A percentile compares a stretch with the other conserved stretches of the same genome.
phyloP scores from a whole-genome alignment of 2,888 invertebrate species.

The Adineta ricciae region DNA sequence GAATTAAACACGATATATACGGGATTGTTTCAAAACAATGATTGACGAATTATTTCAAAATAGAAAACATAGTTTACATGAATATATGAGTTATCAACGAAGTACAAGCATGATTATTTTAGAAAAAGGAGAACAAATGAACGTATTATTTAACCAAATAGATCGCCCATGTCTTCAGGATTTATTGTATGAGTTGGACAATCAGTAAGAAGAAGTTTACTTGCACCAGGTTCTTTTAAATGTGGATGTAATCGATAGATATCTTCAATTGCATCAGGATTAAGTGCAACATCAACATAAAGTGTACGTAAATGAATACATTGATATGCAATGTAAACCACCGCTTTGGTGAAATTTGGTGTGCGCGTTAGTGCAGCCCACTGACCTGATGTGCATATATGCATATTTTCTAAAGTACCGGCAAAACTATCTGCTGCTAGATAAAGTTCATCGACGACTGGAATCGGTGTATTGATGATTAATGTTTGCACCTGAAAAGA shows the following conservation, averaged over 20 bases:
- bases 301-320: not conserved
- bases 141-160: not conserved
- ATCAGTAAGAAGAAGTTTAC: not conserved
- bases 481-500: conserved; percentile 16
- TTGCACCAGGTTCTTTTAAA: not conserved
- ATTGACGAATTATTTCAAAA: too few species aligned
- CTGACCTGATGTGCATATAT: not conserved
- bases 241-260: not conserved
- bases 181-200: not conserved
- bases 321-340: not conserved
- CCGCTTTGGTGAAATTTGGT: not conserved
- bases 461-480: not conserved
- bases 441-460: not conserved
- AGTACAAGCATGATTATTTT: not conserved
- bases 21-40: too few species aligned
- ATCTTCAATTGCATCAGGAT: not conserved
- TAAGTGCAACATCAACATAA: not conserved
- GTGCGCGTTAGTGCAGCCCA: not conserved
- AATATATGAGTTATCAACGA: too few species aligned
- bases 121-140: not conserved
- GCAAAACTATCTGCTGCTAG: conserved; percentile 14
- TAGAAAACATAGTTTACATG: too few species aligned
- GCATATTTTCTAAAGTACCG: not conserved
- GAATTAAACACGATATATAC: too few species aligned
- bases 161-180: not conserved